Conservation (phyloP, 2,797 vertebrate genomes). For the Spinibarbus caldwelli region DNA sequence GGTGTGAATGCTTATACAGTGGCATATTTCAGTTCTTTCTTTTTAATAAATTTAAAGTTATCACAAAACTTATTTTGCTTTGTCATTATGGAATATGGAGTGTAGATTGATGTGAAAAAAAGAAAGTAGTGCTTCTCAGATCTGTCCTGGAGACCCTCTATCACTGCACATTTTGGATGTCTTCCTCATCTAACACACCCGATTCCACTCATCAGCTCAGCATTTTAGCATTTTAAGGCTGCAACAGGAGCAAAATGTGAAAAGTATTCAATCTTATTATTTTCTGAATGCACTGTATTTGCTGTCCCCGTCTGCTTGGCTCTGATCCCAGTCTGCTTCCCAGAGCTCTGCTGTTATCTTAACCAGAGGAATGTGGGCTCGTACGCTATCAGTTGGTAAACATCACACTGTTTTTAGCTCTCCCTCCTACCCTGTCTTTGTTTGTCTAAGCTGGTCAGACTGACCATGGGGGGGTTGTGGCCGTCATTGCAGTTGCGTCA, state of each 20-base stretch:
- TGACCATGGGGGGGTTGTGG: background rate
- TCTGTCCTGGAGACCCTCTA: background rate
- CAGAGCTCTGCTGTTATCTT: constrained; percentile 38
- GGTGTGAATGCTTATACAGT: background rate
- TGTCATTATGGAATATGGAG: background rate
- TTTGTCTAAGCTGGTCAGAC: constrained; percentile 10
- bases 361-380: constrained; percentile 21
- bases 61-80: background rate
- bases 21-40: background rate
- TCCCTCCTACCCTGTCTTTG: background rate
- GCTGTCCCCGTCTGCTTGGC: constrained; percentile 8
- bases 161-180: background rate
- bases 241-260: background rate
- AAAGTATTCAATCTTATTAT: background rate
- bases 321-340: background rate
- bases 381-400: constrained; percentile 18
- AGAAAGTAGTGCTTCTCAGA: background rate
- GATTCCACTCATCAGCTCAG: background rate
- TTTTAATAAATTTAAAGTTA: background rate
- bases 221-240: background rate
- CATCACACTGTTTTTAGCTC: constrained; percentile 4
- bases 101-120: background rate
- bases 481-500: constrained; percentile 30
- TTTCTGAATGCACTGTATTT: background rate
- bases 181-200: background rate